Evolutionary conservation across 1,140 invertebrate species (phyloP), one percentile per base, ranked within the genome.

Genomic region (Orchesella cincta): DNA sequence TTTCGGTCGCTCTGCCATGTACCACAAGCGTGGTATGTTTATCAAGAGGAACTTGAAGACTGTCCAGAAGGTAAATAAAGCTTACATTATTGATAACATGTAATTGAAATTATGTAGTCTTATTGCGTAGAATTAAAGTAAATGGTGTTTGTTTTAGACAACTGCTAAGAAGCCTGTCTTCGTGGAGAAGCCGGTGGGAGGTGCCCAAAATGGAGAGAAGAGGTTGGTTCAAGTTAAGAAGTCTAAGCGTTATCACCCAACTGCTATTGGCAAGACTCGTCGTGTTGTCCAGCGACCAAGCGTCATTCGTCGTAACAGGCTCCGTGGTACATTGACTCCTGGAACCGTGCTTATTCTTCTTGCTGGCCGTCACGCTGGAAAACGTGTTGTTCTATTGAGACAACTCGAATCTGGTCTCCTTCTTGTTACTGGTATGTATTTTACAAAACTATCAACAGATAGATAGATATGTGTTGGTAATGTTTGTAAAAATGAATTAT

Each of bases 141-240:
- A 51, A 78, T 76, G 52, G 71, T 57, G 34, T 79, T 76, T 23
- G 29, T 71, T 1, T 70, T 39, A 82, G 75, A 77, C 39, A 29
- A 72, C 75, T 0, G 80, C 79, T 23, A 82, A 81, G 29, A 84
- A 92, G 84, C 89, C 90, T 1, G 86, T 90, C 28, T 89, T 89
- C 46, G 88, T 94, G 78, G 92, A 91, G 75, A 98, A 99, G 87
- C 88, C 90, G 80, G 93, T 99, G 83, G 93, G 93, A 80, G 97
- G 96, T 81, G 96, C 97, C 75, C 98, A 98, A 87, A 98, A 98
- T 86, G 96, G 96, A 84, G 93, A 92, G 54, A 93, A 91, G 80
- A 91, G 96, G 85, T 90, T 89, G 81, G 96, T 99, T 33, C 87
- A 90, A 46, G 84, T 94, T 18, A 91, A 90, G 74, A 94, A 96